A percentile compares a stretch with the other conserved stretches of the same genome.
phyloP scores from a whole-genome alignment of 2,888 invertebrate genomes.

The Eupeodes luniger region DNA sequence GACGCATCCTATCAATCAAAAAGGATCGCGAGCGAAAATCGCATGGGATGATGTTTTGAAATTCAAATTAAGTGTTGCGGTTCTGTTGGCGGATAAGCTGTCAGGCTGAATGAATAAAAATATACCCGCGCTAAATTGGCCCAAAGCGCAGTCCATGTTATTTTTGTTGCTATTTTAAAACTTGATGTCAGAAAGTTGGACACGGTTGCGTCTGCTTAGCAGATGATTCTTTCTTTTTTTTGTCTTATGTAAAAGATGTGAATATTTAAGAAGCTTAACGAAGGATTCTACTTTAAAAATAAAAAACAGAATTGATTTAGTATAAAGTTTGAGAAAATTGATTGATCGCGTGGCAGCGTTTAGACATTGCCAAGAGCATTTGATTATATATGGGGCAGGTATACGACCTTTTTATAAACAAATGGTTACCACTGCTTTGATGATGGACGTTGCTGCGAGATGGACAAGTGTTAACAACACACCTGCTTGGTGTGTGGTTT shows the following conservation, averaged over 20 bases:
- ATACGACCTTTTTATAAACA: neutral
- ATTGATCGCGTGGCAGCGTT: slow-evolving; percentile 73
- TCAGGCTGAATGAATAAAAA: slow-evolving; percentile 11
- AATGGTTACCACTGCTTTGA: slow-evolving; percentile 60
- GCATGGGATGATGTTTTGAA: slow-evolving; percentile 49
- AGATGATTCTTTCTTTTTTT: slow-evolving; percentile 48
- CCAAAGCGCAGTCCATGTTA: slow-evolving; percentile 37
- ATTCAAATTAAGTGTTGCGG: slow-evolving; percentile 67
- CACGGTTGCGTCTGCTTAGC: slow-evolving; percentile 61
- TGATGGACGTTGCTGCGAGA: slow-evolving; percentile 9
- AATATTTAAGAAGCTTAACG: slow-evolving; percentile 17
- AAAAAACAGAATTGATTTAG: slow-evolving; percentile 44
- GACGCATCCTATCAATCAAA: slow-evolving; percentile 44
- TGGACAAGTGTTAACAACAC: slow-evolving; percentile 41
- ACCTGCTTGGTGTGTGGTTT: slow-evolving; percentile 44
- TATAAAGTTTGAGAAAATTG: slow-evolving; percentile 47
- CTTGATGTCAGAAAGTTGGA: slow-evolving; percentile 50
- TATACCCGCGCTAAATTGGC: slow-evolving; percentile 29
- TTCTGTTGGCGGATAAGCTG: slow-evolving; percentile 49
- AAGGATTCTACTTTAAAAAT: neutral
- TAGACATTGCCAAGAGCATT: slow-evolving; percentile 53
- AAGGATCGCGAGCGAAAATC: slow-evolving; percentile 29
- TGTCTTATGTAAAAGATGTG: slow-evolving; percentile 6
- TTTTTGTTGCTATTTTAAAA: neutral
- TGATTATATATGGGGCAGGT: slow-evolving; percentile 49